Evolutionary conservation across 2,888 invertebrate species (phyloP).

Genomic region (Anoplius nigerrimus): DNA sequence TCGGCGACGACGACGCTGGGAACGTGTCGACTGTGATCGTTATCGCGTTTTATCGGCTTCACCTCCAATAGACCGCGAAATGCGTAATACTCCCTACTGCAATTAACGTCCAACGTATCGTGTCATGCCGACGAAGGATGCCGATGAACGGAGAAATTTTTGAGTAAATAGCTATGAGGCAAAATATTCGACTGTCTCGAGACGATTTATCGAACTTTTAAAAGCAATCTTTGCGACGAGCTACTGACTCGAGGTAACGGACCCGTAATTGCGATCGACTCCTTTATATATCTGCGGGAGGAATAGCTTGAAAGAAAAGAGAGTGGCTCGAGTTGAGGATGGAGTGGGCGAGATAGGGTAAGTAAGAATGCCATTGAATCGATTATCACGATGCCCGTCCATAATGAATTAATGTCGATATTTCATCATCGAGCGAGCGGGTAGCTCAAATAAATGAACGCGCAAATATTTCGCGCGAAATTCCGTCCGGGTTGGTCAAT

Average conservation of each 20-base stretch:
- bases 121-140: no score
- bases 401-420: constrained; percentile 46
- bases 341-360: not conserved
- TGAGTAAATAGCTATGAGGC: not conserved
- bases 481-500: constrained; percentile 41
- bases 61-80: no score
- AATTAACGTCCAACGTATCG: no score
- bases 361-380: constrained; percentile 14
- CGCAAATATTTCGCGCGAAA: constrained; percentile 30
- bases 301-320: no score
- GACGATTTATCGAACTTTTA: constrained; percentile 21
- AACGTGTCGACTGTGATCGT: no score
- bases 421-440: constrained; percentile 13
- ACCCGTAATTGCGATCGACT: constrained; percentile 28
- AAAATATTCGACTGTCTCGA: constrained; percentile 3
- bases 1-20: no score
- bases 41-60: no score
- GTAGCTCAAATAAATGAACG: not conserved
- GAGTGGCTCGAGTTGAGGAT: no score
- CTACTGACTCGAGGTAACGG: not conserved
- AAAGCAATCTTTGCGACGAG: constrained; percentile 13
- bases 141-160: no score
- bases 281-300: no score
- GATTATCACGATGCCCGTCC: constrained; percentile 17
- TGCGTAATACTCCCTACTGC: no score